Base-by-base conservation (phyloP, 2,113 vertebrate genomes). In the Scophthalmus maximus region DNA sequence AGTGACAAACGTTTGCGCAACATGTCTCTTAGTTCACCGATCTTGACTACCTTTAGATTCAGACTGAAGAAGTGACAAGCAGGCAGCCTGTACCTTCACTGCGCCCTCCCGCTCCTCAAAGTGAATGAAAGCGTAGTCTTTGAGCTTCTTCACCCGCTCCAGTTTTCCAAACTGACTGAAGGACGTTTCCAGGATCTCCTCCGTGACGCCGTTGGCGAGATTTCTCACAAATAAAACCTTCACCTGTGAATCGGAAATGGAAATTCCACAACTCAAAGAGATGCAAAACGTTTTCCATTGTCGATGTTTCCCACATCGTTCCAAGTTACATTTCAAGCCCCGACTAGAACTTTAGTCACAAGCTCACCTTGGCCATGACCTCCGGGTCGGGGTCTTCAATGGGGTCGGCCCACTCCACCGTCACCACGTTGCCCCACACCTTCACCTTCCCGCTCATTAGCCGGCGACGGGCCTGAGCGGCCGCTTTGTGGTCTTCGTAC, bases 361-460 rank as follows among this genome's bases (percentile, higher is more conserved):
- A 2, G 12, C 46, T 61, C 93, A 99, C 97, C 96, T 98, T 99
- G 73, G 97, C 95, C 98, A 99, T 99, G 82, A 99, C 96, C 89
- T 99, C 98, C 0, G 98, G 97, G 92, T 99, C 98, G 0, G 98
- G 98, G 86, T 99, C 97, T 92, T 99, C 97, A 72, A 99, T 99
- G 79, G 98, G 97, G 51, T 99, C 98, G 23, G 98, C 98, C 98
- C 98, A 99, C 87, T 99, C 98, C 84, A 99, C 98, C 0, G 97
- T 98, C 84, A 99, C 98, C 86, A 98, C 94, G 82, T 97, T 98
- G 62, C 96, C 96, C 97, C 97, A 99, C 30, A 99, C 97, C 86
- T 99, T 99, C 79, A 99, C 97, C 93, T 99, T 99, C 69, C 98
- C 98, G 0, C 98, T 99, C 97, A 98, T 99, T 70, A 99, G 92